These are phyloP conservation scores for Dicrostonyx torquatus DNA, from an alignment of 2,797 vertebrate species.

Conservation along the genomic window DNA sequence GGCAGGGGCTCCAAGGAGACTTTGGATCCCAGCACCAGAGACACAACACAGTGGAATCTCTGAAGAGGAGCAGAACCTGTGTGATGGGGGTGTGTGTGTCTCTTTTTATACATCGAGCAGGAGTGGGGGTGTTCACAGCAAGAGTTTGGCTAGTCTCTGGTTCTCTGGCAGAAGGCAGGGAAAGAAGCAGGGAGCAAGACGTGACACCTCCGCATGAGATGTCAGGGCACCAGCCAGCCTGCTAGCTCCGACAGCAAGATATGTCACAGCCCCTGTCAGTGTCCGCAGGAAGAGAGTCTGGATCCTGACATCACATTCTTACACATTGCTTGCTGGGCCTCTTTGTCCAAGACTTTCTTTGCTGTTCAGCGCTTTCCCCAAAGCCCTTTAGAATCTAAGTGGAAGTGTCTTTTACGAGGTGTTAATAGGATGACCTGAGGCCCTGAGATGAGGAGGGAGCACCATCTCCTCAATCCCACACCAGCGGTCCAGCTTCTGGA, in stretches of 20 bases:
- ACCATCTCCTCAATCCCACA: background rate
- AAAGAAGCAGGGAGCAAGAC: background rate
- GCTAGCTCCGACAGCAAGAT: background rate
- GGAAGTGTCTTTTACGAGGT: background rate
- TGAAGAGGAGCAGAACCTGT: background rate
- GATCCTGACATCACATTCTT: too few species aligned
- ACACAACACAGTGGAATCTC: background rate
- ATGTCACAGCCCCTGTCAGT: background rate
- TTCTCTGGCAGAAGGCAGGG: background rate
- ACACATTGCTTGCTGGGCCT: background rate
- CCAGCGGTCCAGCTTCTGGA: too few species aligned
- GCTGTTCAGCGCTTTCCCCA: background rate
- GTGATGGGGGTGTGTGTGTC: background rate
- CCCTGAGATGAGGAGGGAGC: fast-evolving
- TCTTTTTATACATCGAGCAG: background rate
- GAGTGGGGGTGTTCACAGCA: background rate
- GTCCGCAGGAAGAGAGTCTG: background rate
- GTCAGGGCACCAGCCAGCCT: background rate
- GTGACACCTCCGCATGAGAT: too few species aligned
- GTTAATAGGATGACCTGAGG: background rate
- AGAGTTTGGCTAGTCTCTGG: background rate
- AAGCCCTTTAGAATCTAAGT: background rate
- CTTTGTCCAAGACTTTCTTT: background rate
- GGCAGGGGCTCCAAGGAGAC: background rate
- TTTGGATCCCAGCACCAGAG: background rate